Base-by-base conservation (phyloP, 2,113 vertebrate genomes). In the Austrofundulus limnaeus region DNA sequence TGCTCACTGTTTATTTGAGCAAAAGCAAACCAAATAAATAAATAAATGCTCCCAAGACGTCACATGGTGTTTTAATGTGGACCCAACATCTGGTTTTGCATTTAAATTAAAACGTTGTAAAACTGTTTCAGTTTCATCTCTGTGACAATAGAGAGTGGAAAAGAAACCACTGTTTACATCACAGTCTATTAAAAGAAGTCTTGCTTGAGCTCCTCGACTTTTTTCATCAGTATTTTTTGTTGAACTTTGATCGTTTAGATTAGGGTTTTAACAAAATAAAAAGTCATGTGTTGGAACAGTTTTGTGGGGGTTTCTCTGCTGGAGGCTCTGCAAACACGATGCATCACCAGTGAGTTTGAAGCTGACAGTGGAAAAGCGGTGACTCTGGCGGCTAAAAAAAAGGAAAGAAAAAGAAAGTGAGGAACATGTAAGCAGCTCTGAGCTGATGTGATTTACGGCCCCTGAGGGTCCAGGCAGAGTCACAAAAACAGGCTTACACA, bases 21-120 rank as follows among this genome's bases (percentile, higher is more conserved):
- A 43, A 13, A 34, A 42, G 20, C 13, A 56, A 62, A 19, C 21
- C 23, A 2, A 38, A 28, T 12, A 8, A 16, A 59, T 47, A 62
- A 37, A 39, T 11, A 51, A 60, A 16, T 5, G 9, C 60, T 51
- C 78, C 60, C n/a, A 21, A 50, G 46, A 61, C 50, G 53, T 69
- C n/a, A n/a, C n/a, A n/a, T n/a, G n/a, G n/a, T n/a, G n/a, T n/a
- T n/a, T 71, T 31, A 42, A 37, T 59, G 61, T 55, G 66, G 62
- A 74, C 43, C 60, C 45, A 76, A 80, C 83, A 83, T 87, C 83
- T 88, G 86, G 69, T 85, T 82, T 77, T 78, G 66, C 46, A 71
- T 78, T 84, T 78, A n/a, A 51, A 25, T 28, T 28, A 51, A 51
- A 28, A 51, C 7, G 47, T 68, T 64, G 74, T 67, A 80, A 85